These are phyloP conservation scores for Austrofundulus limnaeus DNA, from an alignment of 2,113 vertebrate genomes.

Conservation along the genomic window DNA sequence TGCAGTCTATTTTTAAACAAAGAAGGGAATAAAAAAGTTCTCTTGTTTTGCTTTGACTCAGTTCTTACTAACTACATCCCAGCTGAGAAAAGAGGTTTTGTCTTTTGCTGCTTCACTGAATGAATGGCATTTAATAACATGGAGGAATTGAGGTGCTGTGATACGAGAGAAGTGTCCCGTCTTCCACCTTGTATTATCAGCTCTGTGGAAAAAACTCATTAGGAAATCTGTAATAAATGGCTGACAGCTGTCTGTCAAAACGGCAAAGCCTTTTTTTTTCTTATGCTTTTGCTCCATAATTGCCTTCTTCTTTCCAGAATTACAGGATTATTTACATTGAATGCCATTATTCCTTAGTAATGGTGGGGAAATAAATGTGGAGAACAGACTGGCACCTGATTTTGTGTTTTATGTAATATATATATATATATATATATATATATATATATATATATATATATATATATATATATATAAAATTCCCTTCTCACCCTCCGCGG, in stretches of 20 bases:
- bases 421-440: too few relatives aligned
- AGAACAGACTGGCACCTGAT: too few relatives aligned
- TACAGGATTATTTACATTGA: background rate
- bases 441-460: too few relatives aligned
- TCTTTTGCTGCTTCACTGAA: conserved; percentile 21
- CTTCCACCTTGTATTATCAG: conserved; percentile 31
- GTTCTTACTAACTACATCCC: background rate
- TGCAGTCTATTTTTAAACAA: too few relatives aligned
- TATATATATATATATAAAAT: too few relatives aligned
- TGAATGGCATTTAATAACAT: conserved; percentile 56
- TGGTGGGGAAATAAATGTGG: too few relatives aligned
- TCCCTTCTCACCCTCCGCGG: too few relatives aligned
- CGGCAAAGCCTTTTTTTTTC: conserved; percentile 10
- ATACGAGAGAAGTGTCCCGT: conserved; percentile 40
- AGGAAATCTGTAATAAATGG: conserved; percentile 47
- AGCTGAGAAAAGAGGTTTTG: background rate
- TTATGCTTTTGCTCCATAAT: conserved; percentile 58
- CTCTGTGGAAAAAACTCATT: conserved; percentile 44
- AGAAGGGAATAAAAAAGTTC: too few relatives aligned
- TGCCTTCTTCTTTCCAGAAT: conserved; percentile 39
- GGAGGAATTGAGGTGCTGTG: conserved; percentile 53
- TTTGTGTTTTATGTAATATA: too few relatives aligned
- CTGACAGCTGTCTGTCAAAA: conserved; percentile 70
- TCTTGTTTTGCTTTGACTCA: background rate
- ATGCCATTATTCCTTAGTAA: too few relatives aligned